Evolutionary conservation across 2,113 vertebrate species (phyloP).

Genomic region (Marcusenius ussheri): DNA sequence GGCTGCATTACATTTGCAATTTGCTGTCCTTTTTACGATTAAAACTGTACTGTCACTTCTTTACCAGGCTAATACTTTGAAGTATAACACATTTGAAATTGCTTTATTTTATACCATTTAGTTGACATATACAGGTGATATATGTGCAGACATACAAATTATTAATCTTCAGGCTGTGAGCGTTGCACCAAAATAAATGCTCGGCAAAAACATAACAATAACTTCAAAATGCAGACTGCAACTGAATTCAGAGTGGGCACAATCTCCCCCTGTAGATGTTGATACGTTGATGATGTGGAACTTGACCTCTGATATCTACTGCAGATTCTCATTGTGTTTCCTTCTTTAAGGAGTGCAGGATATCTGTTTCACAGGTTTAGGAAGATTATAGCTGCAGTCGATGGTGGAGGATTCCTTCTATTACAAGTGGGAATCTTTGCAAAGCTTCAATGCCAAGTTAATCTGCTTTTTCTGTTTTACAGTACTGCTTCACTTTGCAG

Average conservation of each 20-base stretch:
- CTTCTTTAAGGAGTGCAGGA: constrained; percentile 81
- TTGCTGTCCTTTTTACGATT: neutral
- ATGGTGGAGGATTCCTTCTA: constrained; percentile 89
- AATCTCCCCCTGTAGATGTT: neutral
- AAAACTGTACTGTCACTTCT: neutral
- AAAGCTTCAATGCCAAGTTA: neutral
- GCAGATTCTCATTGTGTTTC: constrained; percentile 23
- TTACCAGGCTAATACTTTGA: neutral
- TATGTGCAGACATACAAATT: neutral
- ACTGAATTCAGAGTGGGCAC: neutral
- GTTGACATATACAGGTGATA: neutral
- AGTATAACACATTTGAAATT: neutral
- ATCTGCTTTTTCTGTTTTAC: neutral
- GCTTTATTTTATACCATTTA: neutral
- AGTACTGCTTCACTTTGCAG: neutral
- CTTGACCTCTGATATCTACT: neutral
- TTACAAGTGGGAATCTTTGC: constrained; percentile 69
- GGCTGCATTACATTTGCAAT: neutral
- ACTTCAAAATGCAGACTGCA: neutral
- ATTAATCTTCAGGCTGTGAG: neutral
- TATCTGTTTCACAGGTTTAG: constrained; percentile 97
- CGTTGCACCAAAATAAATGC: neutral
- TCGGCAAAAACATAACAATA: neutral
- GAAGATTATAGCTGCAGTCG: constrained; percentile 85
- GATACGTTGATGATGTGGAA: neutral